phyloP scores from a whole-genome alignment of 2,797 vertebrate genomes.

The Microhierax caerulescens region DNA sequence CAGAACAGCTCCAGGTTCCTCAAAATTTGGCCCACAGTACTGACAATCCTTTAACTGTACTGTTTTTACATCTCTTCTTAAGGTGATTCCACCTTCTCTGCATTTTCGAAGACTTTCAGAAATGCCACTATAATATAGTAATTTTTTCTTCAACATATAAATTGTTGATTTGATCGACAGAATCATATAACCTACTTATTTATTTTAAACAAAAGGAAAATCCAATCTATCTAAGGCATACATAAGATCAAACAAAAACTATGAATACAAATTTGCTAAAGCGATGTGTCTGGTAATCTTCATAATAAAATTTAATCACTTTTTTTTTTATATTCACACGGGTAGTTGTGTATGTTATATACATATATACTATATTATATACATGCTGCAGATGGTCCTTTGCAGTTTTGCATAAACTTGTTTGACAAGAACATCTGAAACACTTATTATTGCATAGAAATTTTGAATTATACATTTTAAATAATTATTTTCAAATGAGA shows the following conservation, averaged over 20 bases:
- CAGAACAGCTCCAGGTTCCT: background rate
- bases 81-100: background rate
- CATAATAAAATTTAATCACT: background rate
- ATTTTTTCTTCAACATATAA: background rate
- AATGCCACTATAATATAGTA: background rate
- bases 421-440: background rate
- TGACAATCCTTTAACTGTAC: background rate
- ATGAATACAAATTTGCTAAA: background rate
- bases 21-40: background rate
- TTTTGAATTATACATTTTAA: slow-evolving; percentile 7
- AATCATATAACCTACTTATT: background rate
- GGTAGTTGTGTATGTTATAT: background rate
- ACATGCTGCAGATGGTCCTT: background rate
- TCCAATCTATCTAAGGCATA: background rate
- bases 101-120: background rate
- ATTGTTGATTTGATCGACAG: background rate
- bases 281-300: background rate
- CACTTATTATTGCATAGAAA: background rate
- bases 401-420: background rate
- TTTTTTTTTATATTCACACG: background rate
- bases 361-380: background rate
- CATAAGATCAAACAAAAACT: background rate
- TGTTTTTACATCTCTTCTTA: background rate
- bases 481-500: slow-evolving; percentile 38
- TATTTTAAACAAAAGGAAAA: background rate